Conservation (phyloP, 1,140 invertebrate genomes). For the Drosophila simulans region DNA sequence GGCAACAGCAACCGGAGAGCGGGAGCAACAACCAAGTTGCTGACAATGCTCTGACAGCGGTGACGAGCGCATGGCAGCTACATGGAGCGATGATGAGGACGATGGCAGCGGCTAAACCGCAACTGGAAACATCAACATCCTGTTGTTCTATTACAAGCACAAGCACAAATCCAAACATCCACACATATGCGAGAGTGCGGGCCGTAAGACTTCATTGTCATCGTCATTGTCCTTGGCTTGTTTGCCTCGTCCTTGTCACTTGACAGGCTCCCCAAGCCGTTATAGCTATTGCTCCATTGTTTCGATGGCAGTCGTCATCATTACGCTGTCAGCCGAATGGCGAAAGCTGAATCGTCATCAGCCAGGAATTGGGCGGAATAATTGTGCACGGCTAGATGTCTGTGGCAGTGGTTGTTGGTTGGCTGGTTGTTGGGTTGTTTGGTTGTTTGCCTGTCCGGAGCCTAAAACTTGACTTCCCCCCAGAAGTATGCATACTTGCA, state of each 20-base stretch:
- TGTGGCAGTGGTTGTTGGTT: conserved; percentile 7
- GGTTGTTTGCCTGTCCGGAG: conserved; percentile 6
- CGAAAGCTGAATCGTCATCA: conserved; percentile 62
- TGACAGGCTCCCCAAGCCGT: conserved; percentile 64
- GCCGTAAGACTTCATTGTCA: conserved; percentile 75
- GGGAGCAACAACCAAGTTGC: conserved; percentile 52
- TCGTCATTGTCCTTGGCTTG: conserved; percentile 71
- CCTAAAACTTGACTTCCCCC: conserved; percentile 48
- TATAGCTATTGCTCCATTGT: conserved; percentile 38
- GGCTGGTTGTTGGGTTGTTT: background rate
- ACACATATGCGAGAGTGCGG: conserved; percentile 27
- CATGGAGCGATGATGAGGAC: conserved; percentile 64
- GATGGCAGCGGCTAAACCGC: conserved; percentile 57
- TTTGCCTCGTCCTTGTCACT: conserved; percentile 71
- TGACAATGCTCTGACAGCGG: conserved; percentile 72
- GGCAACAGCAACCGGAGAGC: conserved; percentile 20
- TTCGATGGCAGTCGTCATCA: conserved; percentile 69
- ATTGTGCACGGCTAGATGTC: conserved; percentile 32
- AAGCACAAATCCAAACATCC: conserved; percentile 23
- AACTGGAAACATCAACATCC: conserved; percentile 67
- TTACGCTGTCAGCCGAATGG: conserved; percentile 64
- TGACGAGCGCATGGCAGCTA: conserved; percentile 68
- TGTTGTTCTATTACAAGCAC: conserved; percentile 68
- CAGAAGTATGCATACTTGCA: conserved; percentile 43
- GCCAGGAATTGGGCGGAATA: conserved; percentile 61